Base-by-base conservation (phyloP, 1,140 invertebrate species). In the Drusus annulatus region DNA sequence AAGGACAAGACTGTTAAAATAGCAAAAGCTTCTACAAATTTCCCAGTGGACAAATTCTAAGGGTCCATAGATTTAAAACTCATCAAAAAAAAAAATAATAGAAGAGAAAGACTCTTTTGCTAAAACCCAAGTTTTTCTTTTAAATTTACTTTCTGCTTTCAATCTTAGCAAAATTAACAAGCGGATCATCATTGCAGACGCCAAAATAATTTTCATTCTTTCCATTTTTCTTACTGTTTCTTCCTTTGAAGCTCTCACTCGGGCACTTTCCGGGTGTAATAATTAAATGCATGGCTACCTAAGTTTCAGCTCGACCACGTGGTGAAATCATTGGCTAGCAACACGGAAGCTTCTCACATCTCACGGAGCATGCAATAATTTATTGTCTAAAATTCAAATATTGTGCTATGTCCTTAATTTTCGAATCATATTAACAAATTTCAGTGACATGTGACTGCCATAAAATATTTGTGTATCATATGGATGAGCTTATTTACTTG, bases 201-300 rank as follows among this genome's bases (percentile, higher is more conserved):
- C 13, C 31, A 36, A 10, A 68, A 50, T 68, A 68, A 68, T 31
- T 19, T 68, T 45, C 63, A 50, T 36, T 36, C 63, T 68, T 2
- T 16, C 13, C 28, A 36, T 68, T 31, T 60, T n/a, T 21, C 19
- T 21, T 60, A 8, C 58, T 60, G 15, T 68, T 17, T 68, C 63
- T 68, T 68, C 17, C 31, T 17, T 36, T 60, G 13, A 60, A 56
- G 23, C 13, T 60, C 19, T 60, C 36, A 13, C 23, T 60, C 58
- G 1, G 25, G 58, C 58, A 60, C 23, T 60, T 21, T 23, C 45
- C 50, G 68, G 68, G 50, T 71, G 68, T 71, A 71, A 71, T 71
- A 71, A 71, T 71, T 71, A 71, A 71, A 71, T 71, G 68, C 68
- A 71, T 71, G 68, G 68, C 50, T 71, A 71, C 68, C 68, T 52